Percentiles rank a stretch among this genome's conserved stretches.
These are phyloP conservation scores for Cepaea hortensis DNA, from an alignment of 2,888 invertebrate genomes.

Conservation along the genomic window DNA sequence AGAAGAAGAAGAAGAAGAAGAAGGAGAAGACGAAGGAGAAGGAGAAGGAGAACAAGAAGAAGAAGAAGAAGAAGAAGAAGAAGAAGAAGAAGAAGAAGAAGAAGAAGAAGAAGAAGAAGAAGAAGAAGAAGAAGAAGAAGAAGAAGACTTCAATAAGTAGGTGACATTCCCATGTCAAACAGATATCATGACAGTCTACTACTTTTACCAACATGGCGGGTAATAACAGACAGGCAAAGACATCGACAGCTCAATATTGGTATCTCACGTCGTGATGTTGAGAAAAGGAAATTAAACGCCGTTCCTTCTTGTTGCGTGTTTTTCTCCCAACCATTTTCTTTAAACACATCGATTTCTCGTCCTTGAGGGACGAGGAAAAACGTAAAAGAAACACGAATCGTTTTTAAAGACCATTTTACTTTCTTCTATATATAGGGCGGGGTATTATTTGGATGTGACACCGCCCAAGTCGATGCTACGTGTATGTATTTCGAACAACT, in stretches of 20 bases:
- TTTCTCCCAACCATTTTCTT: background rate
- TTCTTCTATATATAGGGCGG: too few relatives aligned
- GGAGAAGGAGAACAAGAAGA: too few relatives aligned
- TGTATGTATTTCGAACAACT: too few relatives aligned
- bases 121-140: background rate
- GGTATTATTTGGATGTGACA: too few relatives aligned
- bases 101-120: background rate
- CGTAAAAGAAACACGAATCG: background rate
- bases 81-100: background rate
- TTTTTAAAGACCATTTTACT: background rate
- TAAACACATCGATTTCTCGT: background rate
- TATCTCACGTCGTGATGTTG: background rate
- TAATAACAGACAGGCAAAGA: background rate
- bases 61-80: background rate
- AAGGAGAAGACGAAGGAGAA: too few relatives aligned
- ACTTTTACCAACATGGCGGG: background rate
- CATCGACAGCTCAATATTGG: background rate
- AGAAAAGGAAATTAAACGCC: slow-evolving; percentile 4
- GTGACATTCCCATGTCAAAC: background rate
- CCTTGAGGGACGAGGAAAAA: background rate
- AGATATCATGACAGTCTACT: background rate
- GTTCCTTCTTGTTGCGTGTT: background rate
- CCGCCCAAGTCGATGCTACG: too few relatives aligned
- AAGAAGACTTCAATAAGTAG: background rate
- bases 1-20: slow-evolving; percentile 2